Evolutionary conservation across 92 coral and sea anemone species (phyloP).

Genomic region (Zoanthus sansibaricus): DNA sequence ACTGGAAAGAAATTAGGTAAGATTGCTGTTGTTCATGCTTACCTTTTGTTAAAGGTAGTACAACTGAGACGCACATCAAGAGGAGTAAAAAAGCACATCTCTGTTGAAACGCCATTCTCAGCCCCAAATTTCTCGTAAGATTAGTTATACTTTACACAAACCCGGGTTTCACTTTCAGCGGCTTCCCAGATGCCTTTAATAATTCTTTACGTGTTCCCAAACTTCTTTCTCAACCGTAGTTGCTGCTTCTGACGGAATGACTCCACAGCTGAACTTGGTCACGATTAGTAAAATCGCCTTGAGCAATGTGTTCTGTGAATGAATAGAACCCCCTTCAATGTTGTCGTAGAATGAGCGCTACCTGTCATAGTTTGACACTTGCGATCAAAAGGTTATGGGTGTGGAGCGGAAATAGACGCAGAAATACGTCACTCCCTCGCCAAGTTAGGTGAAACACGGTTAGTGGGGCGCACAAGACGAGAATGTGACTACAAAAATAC

Average conservation of each 20-base stretch:
- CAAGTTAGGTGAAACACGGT: background rate
- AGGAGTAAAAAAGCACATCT: background rate
- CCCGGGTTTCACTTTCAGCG: background rate
- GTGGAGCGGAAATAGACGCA: constrained; percentile 8
- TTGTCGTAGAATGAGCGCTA: background rate
- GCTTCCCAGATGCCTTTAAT: background rate
- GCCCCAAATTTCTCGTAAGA: background rate
- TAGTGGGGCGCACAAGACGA: constrained; percentile 1
- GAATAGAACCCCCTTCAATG: background rate
- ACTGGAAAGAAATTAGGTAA: too few species aligned
- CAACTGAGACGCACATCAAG: background rate
- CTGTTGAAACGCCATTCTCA: background rate
- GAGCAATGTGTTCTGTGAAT: background rate
- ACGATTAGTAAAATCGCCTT: background rate
- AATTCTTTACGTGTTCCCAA: background rate
- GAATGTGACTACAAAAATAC: background rate
- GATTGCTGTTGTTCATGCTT: too few species aligned
- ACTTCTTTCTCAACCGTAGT: background rate
- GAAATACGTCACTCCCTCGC: constrained; percentile 3
- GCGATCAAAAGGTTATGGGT: background rate
- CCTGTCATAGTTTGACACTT: constrained; percentile 4
- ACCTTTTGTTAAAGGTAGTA: too few species aligned
- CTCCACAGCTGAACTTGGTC: background rate
- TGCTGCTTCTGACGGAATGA: background rate
- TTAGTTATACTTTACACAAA: background rate